Conservation (phyloP, 2,888 invertebrate genomes). For the Cyrtodaria siliqua region DNA sequence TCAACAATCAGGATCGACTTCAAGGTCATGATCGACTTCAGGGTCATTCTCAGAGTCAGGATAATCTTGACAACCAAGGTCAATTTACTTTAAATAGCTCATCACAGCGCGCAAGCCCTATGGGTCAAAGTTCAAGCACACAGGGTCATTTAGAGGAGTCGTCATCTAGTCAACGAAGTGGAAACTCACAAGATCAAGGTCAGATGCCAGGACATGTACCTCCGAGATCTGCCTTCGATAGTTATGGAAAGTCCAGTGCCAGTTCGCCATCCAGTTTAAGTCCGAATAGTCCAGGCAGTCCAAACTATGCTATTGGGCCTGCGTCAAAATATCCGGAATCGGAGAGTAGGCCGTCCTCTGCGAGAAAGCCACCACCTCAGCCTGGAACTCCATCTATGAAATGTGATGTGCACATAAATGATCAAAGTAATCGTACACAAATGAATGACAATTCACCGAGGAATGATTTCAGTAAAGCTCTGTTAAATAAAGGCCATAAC, state of each 20-base stretch:
- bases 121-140: conserved; percentile 79
- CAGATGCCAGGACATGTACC: conserved; percentile 1
- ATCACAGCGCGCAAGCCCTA: conserved; percentile 70
- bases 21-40: too few species aligned
- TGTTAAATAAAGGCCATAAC: not conserved
- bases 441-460: not conserved
- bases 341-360: conserved; percentile 61
- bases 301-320: conserved; percentile 69
- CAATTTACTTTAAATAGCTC: conserved; percentile 45
- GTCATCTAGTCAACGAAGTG: conserved; percentile 72
- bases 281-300: conserved; percentile 42
- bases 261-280: conserved; percentile 43
- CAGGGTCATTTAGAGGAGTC: conserved; percentile 73
- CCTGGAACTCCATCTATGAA: conserved; percentile 5
- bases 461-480: conserved; percentile 10
- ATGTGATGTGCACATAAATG: not conserved
- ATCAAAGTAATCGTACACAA: not conserved
- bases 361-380: conserved; percentile 34
- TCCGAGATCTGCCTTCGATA: conserved; percentile 1
- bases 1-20: conserved; percentile 35
- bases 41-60: conserved; percentile 47
- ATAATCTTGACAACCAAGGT: conserved; percentile 46
- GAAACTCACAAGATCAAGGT: conserved; percentile 41
- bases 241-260: conserved; percentile 40
- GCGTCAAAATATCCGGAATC: conserved; percentile 75